Percentiles rank a stretch among this genome's conserved stretches.
Evolutionary conservation across 2,797 vertebrate genomes (phyloP).

Genomic region (Pachyuromys duprasi): DNA sequence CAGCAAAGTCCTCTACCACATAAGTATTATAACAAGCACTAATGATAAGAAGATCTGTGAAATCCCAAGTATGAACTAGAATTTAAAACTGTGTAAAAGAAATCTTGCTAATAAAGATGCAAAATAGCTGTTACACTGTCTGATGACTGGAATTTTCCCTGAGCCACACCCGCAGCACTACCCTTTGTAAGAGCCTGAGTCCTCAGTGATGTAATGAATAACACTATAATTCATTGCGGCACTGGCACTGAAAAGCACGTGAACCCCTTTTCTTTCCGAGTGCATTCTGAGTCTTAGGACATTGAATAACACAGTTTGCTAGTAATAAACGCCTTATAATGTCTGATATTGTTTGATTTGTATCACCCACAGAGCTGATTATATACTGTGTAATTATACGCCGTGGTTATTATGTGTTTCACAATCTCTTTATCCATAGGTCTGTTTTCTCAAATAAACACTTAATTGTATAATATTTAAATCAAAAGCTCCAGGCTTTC

Average conservation of each 20-base stretch:
- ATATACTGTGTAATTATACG: conserved; percentile 80
- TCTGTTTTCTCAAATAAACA: conserved; percentile 74
- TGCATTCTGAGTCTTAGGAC: conserved; percentile 59
- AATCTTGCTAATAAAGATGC: conserved; percentile 18
- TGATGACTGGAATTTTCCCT: conserved; percentile 19
- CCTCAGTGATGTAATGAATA: conserved; percentile 35
- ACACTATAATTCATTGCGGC: conserved; percentile 71
- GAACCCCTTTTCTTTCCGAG: conserved; percentile 70
- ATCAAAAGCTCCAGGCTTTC: conserved; percentile 68
- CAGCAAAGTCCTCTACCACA: background rate
- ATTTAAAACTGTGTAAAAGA: conserved; percentile 15
- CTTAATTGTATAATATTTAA: conserved; percentile 75
- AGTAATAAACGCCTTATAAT: conserved; percentile 77
- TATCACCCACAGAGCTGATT: conserved; percentile 82
- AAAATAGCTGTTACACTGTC: conserved; percentile 1
- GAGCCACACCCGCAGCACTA: conserved; percentile 23
- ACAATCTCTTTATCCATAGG: conserved; percentile 72
- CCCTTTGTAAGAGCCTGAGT: conserved; percentile 59
- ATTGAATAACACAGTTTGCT: conserved; percentile 82
- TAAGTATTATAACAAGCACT: background rate
- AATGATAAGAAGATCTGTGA: background rate
- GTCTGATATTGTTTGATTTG: conserved; percentile 69
- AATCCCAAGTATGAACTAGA: background rate
- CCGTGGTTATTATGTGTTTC: conserved; percentile 76
- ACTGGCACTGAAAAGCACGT: conserved; percentile 68